These are phyloP conservation scores for Orthonychiurus folsomi DNA, from an alignment of 2,888 invertebrate genomes.

Conservation along the genomic window DNA sequence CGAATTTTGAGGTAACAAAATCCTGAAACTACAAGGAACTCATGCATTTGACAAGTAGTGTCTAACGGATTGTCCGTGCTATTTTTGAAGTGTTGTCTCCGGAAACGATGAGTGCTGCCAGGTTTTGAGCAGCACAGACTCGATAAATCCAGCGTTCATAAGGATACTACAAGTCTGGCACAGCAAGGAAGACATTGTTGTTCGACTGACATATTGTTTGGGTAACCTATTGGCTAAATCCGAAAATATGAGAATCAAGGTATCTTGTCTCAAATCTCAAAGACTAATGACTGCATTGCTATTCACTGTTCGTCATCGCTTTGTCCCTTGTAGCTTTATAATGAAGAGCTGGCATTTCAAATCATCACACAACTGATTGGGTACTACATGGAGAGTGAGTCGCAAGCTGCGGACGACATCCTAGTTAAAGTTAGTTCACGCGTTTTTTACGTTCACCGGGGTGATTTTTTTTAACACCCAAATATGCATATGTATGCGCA, in stretches of 20 bases:
- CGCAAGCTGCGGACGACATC: slow-evolving; percentile 33
- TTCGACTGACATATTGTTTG: slow-evolving; percentile 35
- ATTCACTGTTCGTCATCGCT: no score
- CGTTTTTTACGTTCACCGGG: no score
- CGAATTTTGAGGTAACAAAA: slow-evolving; percentile 35
- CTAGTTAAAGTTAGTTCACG: slow-evolving; percentile 29
- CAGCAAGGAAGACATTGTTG: slow-evolving; percentile 36
- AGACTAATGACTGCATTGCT: not conserved
- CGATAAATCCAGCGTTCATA: slow-evolving; percentile 29
- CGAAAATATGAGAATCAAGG: slow-evolving; percentile 35
- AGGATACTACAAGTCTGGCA: slow-evolving; percentile 32
- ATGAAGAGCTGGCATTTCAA: slow-evolving; percentile 25
- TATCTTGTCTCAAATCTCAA: not conserved
- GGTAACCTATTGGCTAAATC: slow-evolving; percentile 37
- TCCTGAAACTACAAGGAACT: not conserved
- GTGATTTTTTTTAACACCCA: no score
- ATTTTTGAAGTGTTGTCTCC: slow-evolving; percentile 28
- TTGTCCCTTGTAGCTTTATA: slow-evolving; percentile 28
- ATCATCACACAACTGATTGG: slow-evolving; percentile 31
- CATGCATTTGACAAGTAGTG: slow-evolving; percentile 10
- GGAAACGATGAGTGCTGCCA: slow-evolving; percentile 31
- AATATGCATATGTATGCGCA: no score
- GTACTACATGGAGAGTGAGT: slow-evolving; percentile 28
- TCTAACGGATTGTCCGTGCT: not conserved
- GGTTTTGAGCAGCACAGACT: slow-evolving; percentile 26